These are phyloP conservation scores for Crypturellus tataupa DNA, from an alignment of 2,797 vertebrate genomes.

Conservation along the genomic window DNA sequence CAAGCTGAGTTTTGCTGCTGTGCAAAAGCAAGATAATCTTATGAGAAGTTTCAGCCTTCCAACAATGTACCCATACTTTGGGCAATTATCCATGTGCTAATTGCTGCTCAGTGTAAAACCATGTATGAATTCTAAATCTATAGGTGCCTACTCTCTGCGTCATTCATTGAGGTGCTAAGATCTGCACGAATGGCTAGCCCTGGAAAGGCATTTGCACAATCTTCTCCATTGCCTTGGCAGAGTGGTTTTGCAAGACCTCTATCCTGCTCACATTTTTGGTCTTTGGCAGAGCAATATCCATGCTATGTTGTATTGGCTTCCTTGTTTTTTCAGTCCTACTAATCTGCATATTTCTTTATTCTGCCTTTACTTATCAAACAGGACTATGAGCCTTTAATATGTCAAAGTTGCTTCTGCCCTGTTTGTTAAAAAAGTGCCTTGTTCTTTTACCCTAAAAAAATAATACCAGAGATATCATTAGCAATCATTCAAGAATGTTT, in stretches of 20 bases:
- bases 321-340: not conserved
- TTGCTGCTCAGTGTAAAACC: not conserved
- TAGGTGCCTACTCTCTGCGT: not conserved
- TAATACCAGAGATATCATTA: constrained; percentile 29
- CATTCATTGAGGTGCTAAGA: not conserved
- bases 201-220: not conserved
- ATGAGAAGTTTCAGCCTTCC: constrained; percentile 35
- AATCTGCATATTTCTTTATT: not conserved
- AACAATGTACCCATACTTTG: not conserved
- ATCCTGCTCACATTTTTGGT: not conserved
- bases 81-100: not conserved
- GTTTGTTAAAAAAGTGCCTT: constrained; percentile 38
- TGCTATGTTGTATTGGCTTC: not conserved
- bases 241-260: not conserved
- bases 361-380: not conserved
- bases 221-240: not conserved
- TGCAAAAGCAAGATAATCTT: not conserved
- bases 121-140: not conserved
- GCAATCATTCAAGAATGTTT: constrained; percentile 58
- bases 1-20: not conserved
- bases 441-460: constrained; percentile 44
- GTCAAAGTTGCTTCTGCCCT: not conserved
- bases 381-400: not conserved
- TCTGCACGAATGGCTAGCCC: not conserved
- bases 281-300: not conserved